Evolutionary conservation across 2,888 invertebrate genomes (phyloP).

Genomic region (Sarcophaga caerulescens): DNA sequence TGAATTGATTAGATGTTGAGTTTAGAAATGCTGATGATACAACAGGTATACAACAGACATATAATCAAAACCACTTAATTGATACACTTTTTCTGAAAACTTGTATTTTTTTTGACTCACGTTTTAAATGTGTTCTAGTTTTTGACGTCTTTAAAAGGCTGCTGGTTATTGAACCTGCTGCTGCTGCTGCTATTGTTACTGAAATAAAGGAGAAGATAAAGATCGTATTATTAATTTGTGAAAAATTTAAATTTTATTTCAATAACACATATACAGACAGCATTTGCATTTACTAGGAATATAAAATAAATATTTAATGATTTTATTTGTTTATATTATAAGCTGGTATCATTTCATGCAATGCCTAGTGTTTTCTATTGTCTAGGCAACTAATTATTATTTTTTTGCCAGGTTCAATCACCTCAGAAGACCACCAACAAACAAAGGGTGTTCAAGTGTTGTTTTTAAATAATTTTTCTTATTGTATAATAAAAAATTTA

Average conservation of each 20-base stretch:
- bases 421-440: background rate
- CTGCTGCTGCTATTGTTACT: background rate
- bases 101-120: background rate
- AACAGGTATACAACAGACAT: background rate
- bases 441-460: background rate
- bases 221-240: too few species aligned
- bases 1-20: background rate
- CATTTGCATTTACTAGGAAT: background rate
- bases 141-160: too few species aligned
- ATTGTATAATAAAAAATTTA: background rate
- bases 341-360: background rate
- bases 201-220: background rate
- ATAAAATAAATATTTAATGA: background rate
- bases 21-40: background rate
- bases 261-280: background rate
- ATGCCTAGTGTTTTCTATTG: too few species aligned
- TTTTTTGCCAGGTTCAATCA: background rate
- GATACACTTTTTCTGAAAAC: background rate
- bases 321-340: background rate
- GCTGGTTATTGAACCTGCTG: constrained; percentile 34
- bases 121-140: background rate
- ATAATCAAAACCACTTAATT: background rate
- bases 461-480: background rate
- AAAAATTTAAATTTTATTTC: background rate
- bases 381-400: background rate